These are phyloP conservation scores for Cossypha caffra DNA, from an alignment of 2,797 vertebrate genomes.

Conservation along the genomic window DNA sequence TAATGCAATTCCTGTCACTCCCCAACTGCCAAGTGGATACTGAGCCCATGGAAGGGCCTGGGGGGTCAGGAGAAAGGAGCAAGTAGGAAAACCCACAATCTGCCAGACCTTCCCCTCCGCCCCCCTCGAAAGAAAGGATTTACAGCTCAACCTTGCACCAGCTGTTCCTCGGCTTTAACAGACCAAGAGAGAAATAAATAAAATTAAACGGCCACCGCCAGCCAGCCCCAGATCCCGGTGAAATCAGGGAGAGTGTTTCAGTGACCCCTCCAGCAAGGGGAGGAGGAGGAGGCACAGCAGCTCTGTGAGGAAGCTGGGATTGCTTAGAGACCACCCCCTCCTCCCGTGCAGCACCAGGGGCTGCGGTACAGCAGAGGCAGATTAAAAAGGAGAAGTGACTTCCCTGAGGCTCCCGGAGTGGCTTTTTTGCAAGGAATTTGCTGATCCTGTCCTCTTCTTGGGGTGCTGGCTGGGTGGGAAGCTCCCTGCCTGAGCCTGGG, in stretches of 20 bases:
- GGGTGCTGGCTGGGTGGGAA: background rate
- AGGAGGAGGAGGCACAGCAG: background rate
- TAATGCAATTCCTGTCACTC: background rate
- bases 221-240: conserved; percentile 23
- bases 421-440: background rate
- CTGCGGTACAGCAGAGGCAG: background rate
- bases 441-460: background rate
- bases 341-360: background rate
- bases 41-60: background rate
- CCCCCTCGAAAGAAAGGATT: conserved; percentile 74
- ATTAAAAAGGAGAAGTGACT: conserved; percentile 45
- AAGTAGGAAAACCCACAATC: conserved; percentile 15
- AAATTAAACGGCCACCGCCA: conserved; percentile 63
- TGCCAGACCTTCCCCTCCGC: background rate
- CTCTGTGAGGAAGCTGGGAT: background rate
- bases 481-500: fast-evolving
- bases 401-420: background rate
- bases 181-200: conserved; percentile 74
- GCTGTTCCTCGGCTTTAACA: conserved; percentile 70
- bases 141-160: conserved; percentile 74
- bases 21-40: background rate
- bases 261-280: conserved; percentile 7
- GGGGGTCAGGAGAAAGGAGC: conserved; percentile 13
- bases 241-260: conserved; percentile 53
- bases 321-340: background rate